Evolutionary conservation across 1,140 invertebrate species (phyloP).

Genomic region (Tetramorium alpestre): DNA sequence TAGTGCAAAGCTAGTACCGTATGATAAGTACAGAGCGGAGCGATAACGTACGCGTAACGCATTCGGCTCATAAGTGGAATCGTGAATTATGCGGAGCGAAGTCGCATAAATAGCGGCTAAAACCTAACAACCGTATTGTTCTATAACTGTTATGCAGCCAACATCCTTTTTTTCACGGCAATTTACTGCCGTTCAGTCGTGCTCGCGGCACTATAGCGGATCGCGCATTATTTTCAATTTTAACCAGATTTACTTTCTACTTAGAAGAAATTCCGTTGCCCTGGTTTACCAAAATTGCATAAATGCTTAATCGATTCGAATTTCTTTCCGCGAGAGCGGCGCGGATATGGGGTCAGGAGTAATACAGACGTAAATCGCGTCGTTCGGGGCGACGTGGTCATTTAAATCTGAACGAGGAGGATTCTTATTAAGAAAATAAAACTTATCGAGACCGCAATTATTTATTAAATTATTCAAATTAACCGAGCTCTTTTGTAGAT

Average conservation of each 20-base stretch:
- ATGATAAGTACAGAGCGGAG: not conserved
- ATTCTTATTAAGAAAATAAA: not conserved
- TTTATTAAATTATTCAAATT: not conserved
- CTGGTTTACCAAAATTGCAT: constrained; percentile 39
- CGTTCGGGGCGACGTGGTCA: not conserved
- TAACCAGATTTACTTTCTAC: constrained; percentile 59
- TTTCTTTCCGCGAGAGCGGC: not conserved
- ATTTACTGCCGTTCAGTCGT: constrained; percentile 58
- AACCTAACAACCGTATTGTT: constrained; percentile 55
- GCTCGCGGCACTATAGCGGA: constrained; percentile 24
- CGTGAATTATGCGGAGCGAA: constrained; percentile 2
- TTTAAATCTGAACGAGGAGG: not conserved
- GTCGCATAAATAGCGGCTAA: constrained; percentile 50
- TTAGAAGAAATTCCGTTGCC: constrained; percentile 18
- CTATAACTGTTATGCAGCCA: constrained; percentile 50
- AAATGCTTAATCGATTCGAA: constrained; percentile 26
- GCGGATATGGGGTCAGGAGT: not conserved
- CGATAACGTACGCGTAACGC: constrained; percentile 27
- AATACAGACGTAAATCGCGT: not conserved
- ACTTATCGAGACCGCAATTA: not conserved
- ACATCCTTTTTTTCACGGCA: constrained; percentile 34
- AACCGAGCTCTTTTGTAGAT: not conserved
- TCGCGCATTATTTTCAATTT: constrained; percentile 49
- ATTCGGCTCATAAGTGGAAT: constrained; percentile 27
- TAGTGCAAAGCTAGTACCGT: not conserved